Base-by-base conservation (phyloP, 2,797 vertebrate genomes). In the Psittacula echo region DNA sequence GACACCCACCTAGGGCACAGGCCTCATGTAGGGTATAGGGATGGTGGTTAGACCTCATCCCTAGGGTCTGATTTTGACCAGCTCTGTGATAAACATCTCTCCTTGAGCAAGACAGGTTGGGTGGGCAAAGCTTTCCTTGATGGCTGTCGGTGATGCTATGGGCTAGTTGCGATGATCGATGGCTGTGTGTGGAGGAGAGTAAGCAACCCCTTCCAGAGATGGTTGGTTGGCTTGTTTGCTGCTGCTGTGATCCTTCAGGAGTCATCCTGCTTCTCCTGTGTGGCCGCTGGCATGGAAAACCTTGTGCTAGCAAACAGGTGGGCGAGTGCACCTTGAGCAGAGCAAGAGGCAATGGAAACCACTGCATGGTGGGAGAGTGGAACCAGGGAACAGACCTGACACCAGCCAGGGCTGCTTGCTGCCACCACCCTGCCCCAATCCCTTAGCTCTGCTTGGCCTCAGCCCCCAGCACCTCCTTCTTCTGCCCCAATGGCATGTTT, bases 171-270 rank as follows among this genome's bases (percentile, higher is more conserved):
- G 9, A 3, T 22, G 22, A 19, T 17, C 1, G 0, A 4, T 37
- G 73, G 42, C 76, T 4, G 1, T 39, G 16, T 7, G 3, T 17
- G 29, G 16, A 27, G 48, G 11, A 56, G n/a, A 68, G 11, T 0
- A 9, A 81, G 41, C 51, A 32, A 30, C 4, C 8, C 24, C 15
- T n/a, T 7, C 20, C 9, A 34, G 45, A 53, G 3, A 1, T 37
- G 42, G 9, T 51, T 15, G 26, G 30, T 60, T 2, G 5, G n/a
- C 14, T 58, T 71, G 12, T 53, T 82, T 42, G 39, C n/a, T 70
- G 50, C 12, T 34, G 22, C 13, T 9, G 22, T 37, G 72, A 18
- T 37, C 10, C 34, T 47, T 42, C 4, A 20, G 44, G 29, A 42
- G 41, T 24, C 4, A 1, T 58, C 24, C 71, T 32, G 15, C n/a